Conservation (phyloP, 2,113 vertebrate species). For the Oncorhynchus tshawytscha region DNA sequence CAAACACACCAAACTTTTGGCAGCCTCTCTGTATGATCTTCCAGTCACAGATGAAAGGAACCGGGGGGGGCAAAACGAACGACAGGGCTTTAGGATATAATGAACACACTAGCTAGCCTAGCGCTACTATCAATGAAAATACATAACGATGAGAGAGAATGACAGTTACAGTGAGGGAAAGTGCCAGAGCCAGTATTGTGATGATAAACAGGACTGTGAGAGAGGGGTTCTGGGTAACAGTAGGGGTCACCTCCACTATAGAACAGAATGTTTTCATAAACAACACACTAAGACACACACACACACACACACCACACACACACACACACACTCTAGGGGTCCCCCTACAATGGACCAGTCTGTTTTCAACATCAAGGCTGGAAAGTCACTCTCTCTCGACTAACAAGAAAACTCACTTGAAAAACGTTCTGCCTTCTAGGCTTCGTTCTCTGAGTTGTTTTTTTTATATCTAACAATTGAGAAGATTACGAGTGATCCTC, state of each 20-base stretch:
- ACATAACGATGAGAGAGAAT: constrained; percentile 51
- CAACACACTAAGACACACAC: constrained; percentile 31
- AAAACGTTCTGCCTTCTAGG: too few relatives aligned
- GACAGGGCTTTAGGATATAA: constrained; percentile 41
- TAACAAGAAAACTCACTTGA: too few relatives aligned
- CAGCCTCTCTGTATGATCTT: constrained; percentile 64
- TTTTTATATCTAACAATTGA: too few relatives aligned
- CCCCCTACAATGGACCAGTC: too few relatives aligned
- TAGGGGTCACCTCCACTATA: constrained; percentile 54
- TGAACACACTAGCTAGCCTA: constrained; percentile 32
- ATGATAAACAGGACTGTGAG: constrained; percentile 62
- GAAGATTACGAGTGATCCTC: too few relatives aligned
- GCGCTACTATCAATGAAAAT: constrained; percentile 67
- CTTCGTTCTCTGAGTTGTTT: too few relatives aligned
- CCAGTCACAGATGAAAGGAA: constrained; percentile 55
- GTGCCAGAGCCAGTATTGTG: constrained; percentile 63
- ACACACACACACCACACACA: constrained; percentile 8
- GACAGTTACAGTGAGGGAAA: constrained; percentile 58
- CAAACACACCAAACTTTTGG: constrained; percentile 30
- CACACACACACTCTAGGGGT: neutral
- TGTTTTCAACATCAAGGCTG: too few relatives aligned
- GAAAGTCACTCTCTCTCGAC: too few relatives aligned
- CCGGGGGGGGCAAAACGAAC: constrained; percentile 32
- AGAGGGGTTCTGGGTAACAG: constrained; percentile 53
- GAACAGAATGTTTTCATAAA: constrained; percentile 32